These are phyloP conservation scores for Axinella damicornis DNA, from an alignment of 37 sponge, comb jelly and placozoan genomes.

Conservation along the genomic window DNA sequence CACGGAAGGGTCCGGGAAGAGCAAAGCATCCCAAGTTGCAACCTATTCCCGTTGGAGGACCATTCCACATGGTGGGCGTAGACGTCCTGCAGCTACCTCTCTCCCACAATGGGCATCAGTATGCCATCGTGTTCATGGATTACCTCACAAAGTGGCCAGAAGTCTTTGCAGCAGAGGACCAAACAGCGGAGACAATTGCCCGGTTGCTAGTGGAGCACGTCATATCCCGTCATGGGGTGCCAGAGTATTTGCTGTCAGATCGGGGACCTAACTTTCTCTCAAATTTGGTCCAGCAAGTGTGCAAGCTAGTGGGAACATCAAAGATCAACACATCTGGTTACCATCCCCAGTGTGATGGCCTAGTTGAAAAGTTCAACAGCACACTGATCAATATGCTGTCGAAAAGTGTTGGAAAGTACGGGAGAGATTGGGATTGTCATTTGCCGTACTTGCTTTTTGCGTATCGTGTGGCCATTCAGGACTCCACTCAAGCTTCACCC, in stretches of 20 bases:
- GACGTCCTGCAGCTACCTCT: slow-evolving; percentile 56
- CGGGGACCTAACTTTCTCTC: too few species aligned
- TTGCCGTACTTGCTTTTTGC: too few species aligned
- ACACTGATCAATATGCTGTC: too few species aligned
- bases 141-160: slow-evolving; percentile 30
- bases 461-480: too few species aligned
- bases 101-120: slow-evolving; percentile 29
- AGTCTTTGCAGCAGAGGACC: not conserved
- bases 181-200: slow-evolving; percentile 16
- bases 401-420: too few species aligned
- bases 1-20: slow-evolving; percentile 10
- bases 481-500: too few species aligned
- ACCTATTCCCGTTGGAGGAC: slow-evolving; percentile 27
- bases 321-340: too few species aligned
- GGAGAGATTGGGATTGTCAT: too few species aligned
- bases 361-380: too few species aligned
- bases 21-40: not conserved
- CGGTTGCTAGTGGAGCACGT: slow-evolving; percentile 10
- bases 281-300: too few species aligned
- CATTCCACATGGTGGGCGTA: slow-evolving; percentile 53
- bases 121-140: slow-evolving; percentile 26
- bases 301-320: too few species aligned
- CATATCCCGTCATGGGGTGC: slow-evolving; percentile 22
- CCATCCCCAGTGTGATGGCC: too few species aligned
- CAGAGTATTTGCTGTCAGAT: slow-evolving; percentile 21